These are phyloP conservation scores for Pantelozetes paolii DNA, from an alignment of 2,888 invertebrate species.

Conservation along the genomic window DNA sequence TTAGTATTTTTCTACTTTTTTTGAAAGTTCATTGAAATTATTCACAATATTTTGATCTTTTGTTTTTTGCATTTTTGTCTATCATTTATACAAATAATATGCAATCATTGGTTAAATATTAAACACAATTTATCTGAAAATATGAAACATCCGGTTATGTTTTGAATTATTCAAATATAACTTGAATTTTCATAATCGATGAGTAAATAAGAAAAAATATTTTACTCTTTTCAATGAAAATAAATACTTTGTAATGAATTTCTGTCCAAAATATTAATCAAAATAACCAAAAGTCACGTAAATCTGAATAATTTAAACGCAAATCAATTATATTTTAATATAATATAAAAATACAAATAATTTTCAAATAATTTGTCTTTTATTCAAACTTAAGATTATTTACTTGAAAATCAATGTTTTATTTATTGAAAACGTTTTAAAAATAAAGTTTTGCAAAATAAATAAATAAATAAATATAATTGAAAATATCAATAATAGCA, in stretches of 20 bases:
- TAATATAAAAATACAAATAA: too few species aligned
- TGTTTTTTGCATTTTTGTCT: not conserved
- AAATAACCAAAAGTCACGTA: slow-evolving; percentile 16
- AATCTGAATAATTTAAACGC: not conserved
- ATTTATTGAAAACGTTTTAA: too few species aligned
- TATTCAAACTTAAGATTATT: too few species aligned
- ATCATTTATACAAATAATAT: not conserved
- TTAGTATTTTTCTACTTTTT: not conserved
- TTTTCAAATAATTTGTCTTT: too few species aligned
- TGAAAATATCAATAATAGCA: too few species aligned
- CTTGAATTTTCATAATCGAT: not conserved
- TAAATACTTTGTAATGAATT: too few species aligned
- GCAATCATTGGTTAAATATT: not conserved
- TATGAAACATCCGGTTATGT: slow-evolving; percentile 6
- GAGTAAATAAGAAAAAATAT: slow-evolving; percentile 9
- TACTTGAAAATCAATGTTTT: too few species aligned
- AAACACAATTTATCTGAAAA: not conserved
- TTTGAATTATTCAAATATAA: not conserved
- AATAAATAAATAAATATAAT: too few species aligned
- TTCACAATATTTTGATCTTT: too few species aligned
- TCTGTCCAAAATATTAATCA: too few species aligned
- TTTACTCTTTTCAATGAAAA: too few species aligned
- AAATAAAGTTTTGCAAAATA: too few species aligned
- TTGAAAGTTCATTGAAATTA: not conserved
- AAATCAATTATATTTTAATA: slow-evolving; percentile 12